Conservation (phyloP, 2,113 vertebrate species). For the Leiothrix lutea region DNA sequence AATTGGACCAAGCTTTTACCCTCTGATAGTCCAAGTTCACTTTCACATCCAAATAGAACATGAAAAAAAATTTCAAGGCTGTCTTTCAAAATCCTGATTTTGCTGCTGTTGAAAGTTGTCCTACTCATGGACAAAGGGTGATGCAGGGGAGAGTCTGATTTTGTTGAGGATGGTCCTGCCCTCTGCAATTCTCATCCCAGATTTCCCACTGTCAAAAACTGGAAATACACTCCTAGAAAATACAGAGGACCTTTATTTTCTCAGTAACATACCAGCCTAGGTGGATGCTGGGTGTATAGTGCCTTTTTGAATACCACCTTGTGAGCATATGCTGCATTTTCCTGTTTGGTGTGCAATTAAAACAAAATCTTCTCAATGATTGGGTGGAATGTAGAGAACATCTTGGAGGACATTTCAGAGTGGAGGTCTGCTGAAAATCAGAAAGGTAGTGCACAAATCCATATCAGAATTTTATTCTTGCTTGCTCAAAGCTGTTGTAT, state of each 20-base stretch:
- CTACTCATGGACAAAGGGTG: not conserved
- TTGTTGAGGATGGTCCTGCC: not conserved
- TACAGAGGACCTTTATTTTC: not conserved
- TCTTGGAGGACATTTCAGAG: not conserved
- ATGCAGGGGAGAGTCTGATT: not conserved
- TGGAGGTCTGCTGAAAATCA: not conserved
- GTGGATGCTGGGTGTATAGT: not conserved
- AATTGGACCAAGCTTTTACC: not conserved
- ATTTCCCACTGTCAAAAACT: not conserved
- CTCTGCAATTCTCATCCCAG: not conserved
- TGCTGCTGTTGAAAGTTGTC: not conserved
- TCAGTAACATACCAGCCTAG: not conserved
- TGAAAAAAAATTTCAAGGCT: not conserved
- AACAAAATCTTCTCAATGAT: not conserved
- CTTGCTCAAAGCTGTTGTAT: not conserved
- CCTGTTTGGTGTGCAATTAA: not conserved
- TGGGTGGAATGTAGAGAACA: not conserved
- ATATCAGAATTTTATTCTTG: not conserved
- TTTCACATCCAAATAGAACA: not conserved
- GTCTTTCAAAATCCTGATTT: not conserved
- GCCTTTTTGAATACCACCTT: not conserved
- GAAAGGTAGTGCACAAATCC: not conserved
- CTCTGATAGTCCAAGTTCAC: not conserved
- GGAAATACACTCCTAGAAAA: not conserved
- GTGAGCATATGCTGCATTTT: not conserved